Base-by-base conservation (phyloP, 2,113 vertebrate genomes). In the Salminus brasiliensis region DNA sequence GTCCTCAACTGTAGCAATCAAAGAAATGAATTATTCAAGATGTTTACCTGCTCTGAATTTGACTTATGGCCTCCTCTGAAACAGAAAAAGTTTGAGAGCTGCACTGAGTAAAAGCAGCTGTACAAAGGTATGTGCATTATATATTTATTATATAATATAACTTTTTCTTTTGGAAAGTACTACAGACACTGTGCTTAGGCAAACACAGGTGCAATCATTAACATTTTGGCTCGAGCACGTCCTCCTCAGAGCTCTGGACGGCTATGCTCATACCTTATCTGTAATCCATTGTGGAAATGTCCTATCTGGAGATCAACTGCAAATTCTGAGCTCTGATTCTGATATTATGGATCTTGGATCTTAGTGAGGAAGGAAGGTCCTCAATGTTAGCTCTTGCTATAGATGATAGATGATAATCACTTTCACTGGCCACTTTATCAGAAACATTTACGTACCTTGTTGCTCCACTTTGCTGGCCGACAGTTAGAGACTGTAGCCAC, bases 11-110 rank as follows among this genome's bases (percentile, higher is more conserved):
- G 10, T 52, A 30, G 65, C 63, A 77, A 68, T 68, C 62, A 77
- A 49, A 77, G 30, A 57, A 53, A 77, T 77, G 25, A 68, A 77
- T 77, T 55, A 77, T 77, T 67, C n/a, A 77, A 23, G 36, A 25
- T 77, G 75, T 77, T 77, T 77, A 77, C 65, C 34, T 77, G 62
- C 62, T 55, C 63, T 27, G 59, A 30, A 55, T 53, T 15, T 34
- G 29, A 15, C 63, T 66, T 30, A 21, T 75, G 16, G 53, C 73
- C 25, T 53, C 32, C 32, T 32, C 12, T 2, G 49, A 6, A 65
- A 66, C 6, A 4, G 21, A 18, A 39, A 66, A 34, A 36, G 60
- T 34, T 21, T 18, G 30, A 65, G 60, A 65, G 29, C 7, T 36
- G 60, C 60, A 63, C 15, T 5, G 32, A 62, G 59, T 18, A n/a